Evolutionary conservation across 2,888 invertebrate species (phyloP).

Genomic region (Cacoxenus indagator): DNA sequence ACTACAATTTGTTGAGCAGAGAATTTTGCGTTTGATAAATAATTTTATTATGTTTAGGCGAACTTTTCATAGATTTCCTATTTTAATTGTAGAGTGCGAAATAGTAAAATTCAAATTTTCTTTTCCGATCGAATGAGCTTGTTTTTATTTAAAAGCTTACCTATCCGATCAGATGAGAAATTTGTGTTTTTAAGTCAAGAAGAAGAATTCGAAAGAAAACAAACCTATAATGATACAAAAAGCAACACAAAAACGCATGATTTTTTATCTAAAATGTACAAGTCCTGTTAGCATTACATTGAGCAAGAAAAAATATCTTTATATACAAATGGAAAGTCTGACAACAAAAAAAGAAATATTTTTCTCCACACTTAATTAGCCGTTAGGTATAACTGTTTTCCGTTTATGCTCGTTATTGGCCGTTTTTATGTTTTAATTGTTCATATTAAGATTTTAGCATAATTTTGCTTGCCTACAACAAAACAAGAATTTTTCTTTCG

Average conservation of each 20-base stretch:
- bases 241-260: background rate
- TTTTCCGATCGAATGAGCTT: too few relatives aligned
- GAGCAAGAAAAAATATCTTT: background rate
- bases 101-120: too few relatives aligned
- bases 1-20: slow-evolving; percentile 26
- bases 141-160: too few relatives aligned
- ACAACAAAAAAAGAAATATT: too few relatives aligned
- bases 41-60: slow-evolving; percentile 42
- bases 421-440: too few relatives aligned
- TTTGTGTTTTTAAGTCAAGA: background rate
- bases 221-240: background rate
- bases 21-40: slow-evolving; percentile 39
- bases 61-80: slow-evolving; percentile 32
- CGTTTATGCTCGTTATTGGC: too few relatives aligned
- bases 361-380: too few relatives aligned
- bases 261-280: background rate
- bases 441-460: too few relatives aligned
- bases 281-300: background rate
- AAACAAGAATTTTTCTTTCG: too few relatives aligned
- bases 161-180: too few relatives aligned
- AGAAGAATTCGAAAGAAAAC: slow-evolving; percentile 4
- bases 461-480: too few relatives aligned
- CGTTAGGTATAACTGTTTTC: too few relatives aligned
- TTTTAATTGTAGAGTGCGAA: slow-evolving; percentile 23
- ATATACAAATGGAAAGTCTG: background rate